Evolutionary conservation across 2,888 invertebrate species (phyloP).

Genomic region (Eupithecia abbreviata): DNA sequence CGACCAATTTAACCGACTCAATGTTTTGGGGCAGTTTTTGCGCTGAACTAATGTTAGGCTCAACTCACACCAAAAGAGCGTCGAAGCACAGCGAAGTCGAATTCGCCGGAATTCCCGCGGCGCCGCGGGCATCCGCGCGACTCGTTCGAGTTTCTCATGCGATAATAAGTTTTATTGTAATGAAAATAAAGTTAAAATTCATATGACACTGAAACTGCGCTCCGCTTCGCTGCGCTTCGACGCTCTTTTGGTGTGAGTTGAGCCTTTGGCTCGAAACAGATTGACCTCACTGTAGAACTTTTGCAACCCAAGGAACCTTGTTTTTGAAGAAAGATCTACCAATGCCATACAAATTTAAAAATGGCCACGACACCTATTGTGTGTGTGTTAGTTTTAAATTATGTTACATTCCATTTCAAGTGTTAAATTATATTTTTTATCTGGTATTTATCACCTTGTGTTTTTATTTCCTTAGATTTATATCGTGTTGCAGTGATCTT

Average conservation of each 20-base stretch:
- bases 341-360: too few relatives aligned
- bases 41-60: not conserved
- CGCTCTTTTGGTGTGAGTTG: too few relatives aligned
- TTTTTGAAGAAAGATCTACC: not conserved
- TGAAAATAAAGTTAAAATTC: too few relatives aligned
- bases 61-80: too few relatives aligned
- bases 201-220: too few relatives aligned
- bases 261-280: not conserved
- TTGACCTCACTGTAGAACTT: not conserved
- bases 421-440: not conserved
- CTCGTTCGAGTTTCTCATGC: too few relatives aligned
- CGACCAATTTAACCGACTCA: slow-evolving; percentile 20
- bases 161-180: too few relatives aligned
- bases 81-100: too few relatives aligned
- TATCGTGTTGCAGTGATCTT: not conserved
- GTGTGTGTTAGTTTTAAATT: not conserved
- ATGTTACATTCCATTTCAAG: not conserved
- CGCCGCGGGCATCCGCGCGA: too few relatives aligned
- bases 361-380: too few relatives aligned
- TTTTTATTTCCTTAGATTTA: not conserved
- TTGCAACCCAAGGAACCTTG: not conserved
- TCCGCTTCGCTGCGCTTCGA: too few relatives aligned
- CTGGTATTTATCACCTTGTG: not conserved
- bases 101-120: too few relatives aligned
- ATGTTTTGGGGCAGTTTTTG: slow-evolving; percentile 19